Conservation (phyloP, 2,113 vertebrate genomes). For the Rutilus rutilus region DNA sequence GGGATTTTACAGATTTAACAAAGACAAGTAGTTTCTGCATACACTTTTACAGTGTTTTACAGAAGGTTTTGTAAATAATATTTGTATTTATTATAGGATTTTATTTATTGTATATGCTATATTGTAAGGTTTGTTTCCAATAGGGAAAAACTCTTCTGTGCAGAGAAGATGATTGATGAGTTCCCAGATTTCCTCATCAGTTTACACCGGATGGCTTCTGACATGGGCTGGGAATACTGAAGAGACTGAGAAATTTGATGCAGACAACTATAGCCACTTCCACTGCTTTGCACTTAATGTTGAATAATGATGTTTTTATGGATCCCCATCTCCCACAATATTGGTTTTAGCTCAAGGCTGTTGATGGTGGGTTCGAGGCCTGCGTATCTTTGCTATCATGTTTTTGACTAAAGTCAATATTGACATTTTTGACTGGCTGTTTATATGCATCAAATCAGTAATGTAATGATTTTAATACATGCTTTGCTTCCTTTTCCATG, state of each 20-base stretch:
- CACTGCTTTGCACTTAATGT: background rate
- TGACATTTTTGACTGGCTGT: background rate
- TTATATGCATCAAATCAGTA: background rate
- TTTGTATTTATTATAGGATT: too few relatives aligned
- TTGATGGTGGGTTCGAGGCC: background rate
- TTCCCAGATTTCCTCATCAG: slow-evolving; percentile 32
- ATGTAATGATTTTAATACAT: background rate
- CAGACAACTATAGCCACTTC: background rate
- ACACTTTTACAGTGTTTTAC: too few relatives aligned
- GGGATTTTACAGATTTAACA: background rate
- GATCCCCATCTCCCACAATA: background rate
- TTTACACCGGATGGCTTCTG: background rate
- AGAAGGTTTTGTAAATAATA: too few relatives aligned
- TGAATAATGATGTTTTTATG: background rate
- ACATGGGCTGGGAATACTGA: slow-evolving; percentile 16
- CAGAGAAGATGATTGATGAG: background rate
- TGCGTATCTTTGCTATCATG: background rate
- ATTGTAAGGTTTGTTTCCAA: background rate
- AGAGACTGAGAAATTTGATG: background rate
- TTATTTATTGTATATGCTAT: background rate
- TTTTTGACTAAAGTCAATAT: background rate
- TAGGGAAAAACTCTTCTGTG: background rate
- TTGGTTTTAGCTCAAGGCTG: background rate
- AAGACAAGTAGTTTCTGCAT: too few relatives aligned
- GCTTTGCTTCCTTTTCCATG: too few relatives aligned